A percentile compares a stretch with the other conserved stretches of the same genome.
phyloP scores from a whole-genome alignment of 2,888 invertebrate genomes.

The Hypercompe scribonia region DNA sequence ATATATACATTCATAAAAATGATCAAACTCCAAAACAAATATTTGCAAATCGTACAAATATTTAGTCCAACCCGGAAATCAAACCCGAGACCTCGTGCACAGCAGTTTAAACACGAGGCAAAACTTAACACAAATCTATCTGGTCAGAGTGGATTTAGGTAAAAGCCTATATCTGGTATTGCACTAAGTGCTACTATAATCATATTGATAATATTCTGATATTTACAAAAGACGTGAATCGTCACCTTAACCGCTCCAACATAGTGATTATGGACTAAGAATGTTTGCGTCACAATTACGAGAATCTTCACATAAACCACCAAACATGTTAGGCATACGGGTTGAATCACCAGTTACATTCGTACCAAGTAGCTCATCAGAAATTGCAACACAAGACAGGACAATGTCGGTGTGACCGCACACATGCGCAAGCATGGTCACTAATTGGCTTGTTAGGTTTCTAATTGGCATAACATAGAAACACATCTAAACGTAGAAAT shows the following conservation, averaged over 20 bases:
- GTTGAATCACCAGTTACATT: background rate
- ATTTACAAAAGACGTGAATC: background rate
- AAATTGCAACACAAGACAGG: conserved; percentile 1
- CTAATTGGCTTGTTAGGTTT: conserved; percentile 22
- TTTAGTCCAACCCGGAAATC: too few relatives aligned
- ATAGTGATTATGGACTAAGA: background rate
- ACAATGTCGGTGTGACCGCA: conserved; percentile 5
- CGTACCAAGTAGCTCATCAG: conserved; percentile 13
- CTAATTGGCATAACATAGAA: conserved; percentile 8
- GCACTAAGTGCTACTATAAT: too few relatives aligned
- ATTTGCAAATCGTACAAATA: too few relatives aligned
- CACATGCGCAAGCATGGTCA: conserved; percentile 1
- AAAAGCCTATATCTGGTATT: too few relatives aligned
- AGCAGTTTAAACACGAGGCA: too few relatives aligned
- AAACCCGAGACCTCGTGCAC: too few relatives aligned
- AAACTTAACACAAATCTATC: too few relatives aligned
- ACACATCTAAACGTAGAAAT: background rate
- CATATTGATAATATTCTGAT: too few relatives aligned
- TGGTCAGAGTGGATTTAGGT: too few relatives aligned
- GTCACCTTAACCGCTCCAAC: background rate
- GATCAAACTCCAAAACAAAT: too few relatives aligned
- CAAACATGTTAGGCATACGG: background rate
- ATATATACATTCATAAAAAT: too few relatives aligned
- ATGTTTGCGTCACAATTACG: background rate
- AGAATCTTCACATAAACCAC: background rate